Evolutionary conservation across 2,113 vertebrate genomes (phyloP).

Genomic region (Oreochromis tanganicae): DNA sequence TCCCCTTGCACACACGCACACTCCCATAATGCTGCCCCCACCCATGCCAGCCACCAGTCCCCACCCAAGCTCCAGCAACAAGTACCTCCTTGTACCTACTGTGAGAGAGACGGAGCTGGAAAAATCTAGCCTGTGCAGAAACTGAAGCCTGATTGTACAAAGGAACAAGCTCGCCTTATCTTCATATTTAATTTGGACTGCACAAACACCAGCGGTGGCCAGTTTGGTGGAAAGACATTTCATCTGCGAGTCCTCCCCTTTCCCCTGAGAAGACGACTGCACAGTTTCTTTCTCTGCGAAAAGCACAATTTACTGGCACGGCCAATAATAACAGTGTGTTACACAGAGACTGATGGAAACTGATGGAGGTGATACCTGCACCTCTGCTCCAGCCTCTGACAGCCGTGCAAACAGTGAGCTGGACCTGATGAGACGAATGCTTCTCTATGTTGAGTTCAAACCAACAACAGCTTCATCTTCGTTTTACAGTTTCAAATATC

Average conservation of each 20-base stretch:
- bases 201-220: background rate
- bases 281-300: background rate
- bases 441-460: background rate
- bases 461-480: background rate
- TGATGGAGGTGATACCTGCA: background rate
- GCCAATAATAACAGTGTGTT: background rate
- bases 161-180: conserved; percentile 43
- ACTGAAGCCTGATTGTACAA: conserved; percentile 52
- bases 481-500: background rate
- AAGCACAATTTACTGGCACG: background rate
- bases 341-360: background rate
- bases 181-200: conserved; percentile 54
- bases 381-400: background rate
- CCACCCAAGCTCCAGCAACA: conserved; percentile 39
- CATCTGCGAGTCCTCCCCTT: background rate
- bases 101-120: conserved; percentile 25
- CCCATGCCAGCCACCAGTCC: conserved; percentile 16
- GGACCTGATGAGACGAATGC: background rate
- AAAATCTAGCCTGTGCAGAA: conserved; percentile 22
- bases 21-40: conserved; percentile 16
- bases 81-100: conserved; percentile 55
- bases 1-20: background rate
- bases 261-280: background rate
- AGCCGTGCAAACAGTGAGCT: background rate
- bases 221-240: conserved; percentile 13